Evolutionary conservation across 2,888 invertebrate genomes (phyloP).

Genomic region (Bugulina stolonifera): DNA sequence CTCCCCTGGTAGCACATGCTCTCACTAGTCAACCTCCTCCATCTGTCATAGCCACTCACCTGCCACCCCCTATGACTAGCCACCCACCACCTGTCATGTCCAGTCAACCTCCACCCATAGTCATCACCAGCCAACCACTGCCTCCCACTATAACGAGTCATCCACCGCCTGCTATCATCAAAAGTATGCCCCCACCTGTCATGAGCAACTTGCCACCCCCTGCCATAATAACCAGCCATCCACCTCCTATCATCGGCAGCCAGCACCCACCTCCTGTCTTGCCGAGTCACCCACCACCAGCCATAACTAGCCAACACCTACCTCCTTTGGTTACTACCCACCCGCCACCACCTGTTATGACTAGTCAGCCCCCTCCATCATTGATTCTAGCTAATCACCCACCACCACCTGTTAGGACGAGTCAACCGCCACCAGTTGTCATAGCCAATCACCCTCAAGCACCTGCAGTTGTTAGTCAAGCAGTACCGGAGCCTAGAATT

Average conservation of each 20-base stretch:
- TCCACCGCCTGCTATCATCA: background rate
- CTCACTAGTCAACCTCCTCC: background rate
- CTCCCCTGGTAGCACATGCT: background rate
- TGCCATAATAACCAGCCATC: background rate
- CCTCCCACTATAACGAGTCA: background rate
- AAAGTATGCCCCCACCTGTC: background rate
- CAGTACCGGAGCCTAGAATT: background rate
- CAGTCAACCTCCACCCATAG: background rate
- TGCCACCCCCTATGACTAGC: background rate
- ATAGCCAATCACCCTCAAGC: background rate
- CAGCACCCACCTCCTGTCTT: background rate
- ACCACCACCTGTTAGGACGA: constrained; percentile 2
- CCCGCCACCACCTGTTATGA: constrained; percentile 55
- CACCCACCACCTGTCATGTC: background rate
- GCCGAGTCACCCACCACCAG: constrained; percentile 4
- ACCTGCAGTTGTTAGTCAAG: background rate
- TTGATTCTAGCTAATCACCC: constrained; percentile 1
- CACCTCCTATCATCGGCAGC: background rate
- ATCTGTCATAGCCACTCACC: background rate
- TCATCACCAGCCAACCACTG: background rate
- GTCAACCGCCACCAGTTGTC: constrained; percentile 14
- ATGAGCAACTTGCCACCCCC: background rate
- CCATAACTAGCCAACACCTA: constrained; percentile 38
- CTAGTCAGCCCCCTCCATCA: constrained; percentile 31
- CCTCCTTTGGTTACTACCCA: constrained; percentile 37